These are phyloP conservation scores for Rhorus exstirpatorius DNA, from an alignment of 2,888 invertebrate genomes.

Conservation along the genomic window DNA sequence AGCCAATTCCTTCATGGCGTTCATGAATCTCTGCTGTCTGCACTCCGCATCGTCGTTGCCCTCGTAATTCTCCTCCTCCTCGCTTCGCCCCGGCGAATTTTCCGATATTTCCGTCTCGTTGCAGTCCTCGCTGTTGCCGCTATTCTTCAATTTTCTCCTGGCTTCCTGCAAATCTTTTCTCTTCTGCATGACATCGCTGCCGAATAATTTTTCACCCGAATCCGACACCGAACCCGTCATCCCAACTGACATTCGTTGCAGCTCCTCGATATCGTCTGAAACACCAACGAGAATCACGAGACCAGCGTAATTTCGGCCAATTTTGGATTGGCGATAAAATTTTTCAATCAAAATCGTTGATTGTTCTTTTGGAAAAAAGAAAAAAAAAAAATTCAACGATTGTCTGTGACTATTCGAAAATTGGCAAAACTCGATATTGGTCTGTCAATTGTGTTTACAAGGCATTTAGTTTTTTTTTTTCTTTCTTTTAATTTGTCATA, in stretches of 20 bases:
- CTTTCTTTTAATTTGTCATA: too few species aligned
- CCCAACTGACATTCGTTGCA: conserved; percentile 8
- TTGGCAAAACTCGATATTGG: too few species aligned
- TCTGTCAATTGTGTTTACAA: too few species aligned
- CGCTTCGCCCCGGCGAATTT: neutral
- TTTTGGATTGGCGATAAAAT: too few species aligned
- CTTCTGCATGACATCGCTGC: conserved; percentile 9
- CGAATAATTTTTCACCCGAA: conserved; percentile 9
- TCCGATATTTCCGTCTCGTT: neutral
- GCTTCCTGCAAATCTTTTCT: conserved; percentile 17
- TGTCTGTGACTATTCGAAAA: too few species aligned
- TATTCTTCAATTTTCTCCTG: neutral
- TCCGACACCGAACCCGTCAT: conserved; percentile 11
- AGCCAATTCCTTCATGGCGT: conserved; percentile 26
- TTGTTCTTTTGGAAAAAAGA: too few species aligned
- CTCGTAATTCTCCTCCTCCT: conserved; percentile 9
- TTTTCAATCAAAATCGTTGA: too few species aligned
- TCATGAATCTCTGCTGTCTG: conserved; percentile 18
- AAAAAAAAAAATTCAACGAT: too few species aligned
- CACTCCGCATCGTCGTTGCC: neutral
- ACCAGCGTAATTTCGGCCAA: too few species aligned
- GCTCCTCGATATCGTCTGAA: conserved; percentile 23
- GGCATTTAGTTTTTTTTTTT: too few species aligned
- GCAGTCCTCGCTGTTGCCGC: neutral
- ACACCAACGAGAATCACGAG: neutral